Base-by-base conservation (phyloP, 2,888 invertebrate genomes). In the Rhimphoctona megacephalus region DNA sequence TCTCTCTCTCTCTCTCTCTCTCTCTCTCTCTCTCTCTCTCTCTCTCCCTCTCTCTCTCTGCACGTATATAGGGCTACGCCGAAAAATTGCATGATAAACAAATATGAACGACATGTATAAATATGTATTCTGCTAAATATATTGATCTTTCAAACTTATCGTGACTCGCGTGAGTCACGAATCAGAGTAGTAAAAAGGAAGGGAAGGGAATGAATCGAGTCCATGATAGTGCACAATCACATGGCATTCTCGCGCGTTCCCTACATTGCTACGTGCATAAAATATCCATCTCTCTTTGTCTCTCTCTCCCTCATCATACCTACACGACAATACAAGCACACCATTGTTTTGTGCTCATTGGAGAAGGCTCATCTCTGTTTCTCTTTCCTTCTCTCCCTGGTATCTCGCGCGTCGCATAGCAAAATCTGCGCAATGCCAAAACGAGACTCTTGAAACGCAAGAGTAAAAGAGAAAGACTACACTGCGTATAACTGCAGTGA, bases 401-500 rank as follows among this genome's bases (percentile, higher is more conserved):
- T 33, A 54, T 36, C 52, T 46, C 64, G 72, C 61, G 61, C n/a
- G 73, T 78, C 61, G 81, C 64, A 46, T 30, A 67, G 76, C 46
- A 80, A 67, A 81, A 74, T 86, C 64, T 54, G 30, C 46, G 83
- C 70, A 72, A 77, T 64, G 54, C 74, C 74, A 76, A 81, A 84
- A 81, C 69, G 78, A 79, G 46, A 54, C 46, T 81, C 79, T 77
- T 19, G 57, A 61, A 66, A 39, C 81, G 11, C 39, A n/a, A 80
- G 67, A 77, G 77, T 88, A 17, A 30, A 30, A 61, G 17, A 61
- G 61, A 17, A 6, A 6, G 30, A 30, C 6, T 61, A 89, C 77
- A 54, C 85, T 86, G 85, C 81, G 84, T 84, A 86, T 78, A 85
- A 81, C 80, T 72, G 77, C 61, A 69, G 70, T 84, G 69, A 78